phyloP scores from a whole-genome alignment of 2,797 vertebrate genomes.

The Enteromius fasciolatus region DNA sequence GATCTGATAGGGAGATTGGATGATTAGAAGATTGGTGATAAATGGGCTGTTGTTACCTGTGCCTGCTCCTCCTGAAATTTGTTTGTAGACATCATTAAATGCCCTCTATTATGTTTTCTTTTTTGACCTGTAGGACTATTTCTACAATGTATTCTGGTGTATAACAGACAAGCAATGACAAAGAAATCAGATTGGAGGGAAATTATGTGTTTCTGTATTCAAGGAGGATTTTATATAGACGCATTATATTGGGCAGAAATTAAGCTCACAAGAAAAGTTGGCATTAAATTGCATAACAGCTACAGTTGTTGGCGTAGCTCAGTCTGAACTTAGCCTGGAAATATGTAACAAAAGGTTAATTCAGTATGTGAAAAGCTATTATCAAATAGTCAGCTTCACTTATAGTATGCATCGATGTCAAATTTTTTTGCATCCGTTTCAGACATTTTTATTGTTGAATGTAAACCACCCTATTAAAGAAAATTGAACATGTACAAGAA shows the following conservation, averaged over 20 bases:
- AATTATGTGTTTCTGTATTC: background rate
- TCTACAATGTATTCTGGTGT: background rate
- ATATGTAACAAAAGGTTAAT: background rate
- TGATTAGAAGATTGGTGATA: too few relatives aligned
- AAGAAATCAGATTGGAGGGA: background rate
- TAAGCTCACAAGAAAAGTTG: background rate
- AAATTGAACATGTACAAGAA: background rate
- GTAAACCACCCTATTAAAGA: background rate
- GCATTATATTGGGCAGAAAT: background rate
- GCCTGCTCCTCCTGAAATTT: too few relatives aligned
- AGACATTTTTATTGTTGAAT: constrained; percentile 3
- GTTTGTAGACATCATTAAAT: background rate
- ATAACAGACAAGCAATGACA: constrained; percentile 16
- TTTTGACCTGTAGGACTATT: background rate
- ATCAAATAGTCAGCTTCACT: background rate
- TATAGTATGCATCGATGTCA: background rate
- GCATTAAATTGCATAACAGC: background rate
- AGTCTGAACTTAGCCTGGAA: background rate
- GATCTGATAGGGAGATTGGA: too few relatives aligned
- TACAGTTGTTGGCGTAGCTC: background rate
- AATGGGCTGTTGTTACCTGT: too few relatives aligned
- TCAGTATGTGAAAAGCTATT: background rate
- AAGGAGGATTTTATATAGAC: background rate
- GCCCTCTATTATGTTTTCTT: constrained; percentile 1
- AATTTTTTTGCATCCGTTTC: background rate